Evolutionary conservation across 2,888 invertebrate genomes (phyloP).

Genomic region (Ptychoptera contaminata): DNA sequence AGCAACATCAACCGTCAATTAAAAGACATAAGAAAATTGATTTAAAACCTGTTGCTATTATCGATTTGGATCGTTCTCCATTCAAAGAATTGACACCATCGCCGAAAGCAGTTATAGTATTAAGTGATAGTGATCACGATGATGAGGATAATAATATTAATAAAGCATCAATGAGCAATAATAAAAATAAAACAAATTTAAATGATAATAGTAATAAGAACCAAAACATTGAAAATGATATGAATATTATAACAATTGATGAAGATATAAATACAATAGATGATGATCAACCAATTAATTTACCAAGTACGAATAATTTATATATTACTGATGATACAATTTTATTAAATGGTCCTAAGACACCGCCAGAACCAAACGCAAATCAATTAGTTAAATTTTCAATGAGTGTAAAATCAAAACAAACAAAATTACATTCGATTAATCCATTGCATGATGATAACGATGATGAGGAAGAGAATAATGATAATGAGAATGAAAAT

Average conservation of each 20-base stretch:
- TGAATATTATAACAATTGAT: too few species aligned
- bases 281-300: too few species aligned
- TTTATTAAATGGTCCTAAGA: slow-evolving; percentile 42
- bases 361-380: slow-evolving; percentile 53
- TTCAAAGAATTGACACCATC: slow-evolving; percentile 70
- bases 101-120: slow-evolving; percentile 63
- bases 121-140: slow-evolving; percentile 63
- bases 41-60: slow-evolving; percentile 61
- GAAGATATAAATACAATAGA: too few species aligned
- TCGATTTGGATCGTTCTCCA: slow-evolving; percentile 71
- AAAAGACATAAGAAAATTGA: slow-evolving; percentile 38
- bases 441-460: slow-evolving; percentile 48
- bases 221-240: slow-evolving; percentile 1
- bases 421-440: slow-evolving; percentile 35
- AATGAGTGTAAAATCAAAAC: slow-evolving; percentile 33
- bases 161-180: background rate
- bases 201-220: slow-evolving; percentile 9
- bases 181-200: slow-evolving; percentile 1
- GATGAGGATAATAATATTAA: slow-evolving; percentile 4
- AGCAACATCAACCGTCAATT: background rate
- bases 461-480: slow-evolving; percentile 28
- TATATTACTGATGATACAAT: too few species aligned
- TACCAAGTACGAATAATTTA: too few species aligned
- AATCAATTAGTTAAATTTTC: slow-evolving; percentile 40
- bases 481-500: slow-evolving; percentile 8